These are phyloP conservation scores for Gavia stellata DNA, from an alignment of 2,113 vertebrate genomes.

Conservation along the genomic window DNA sequence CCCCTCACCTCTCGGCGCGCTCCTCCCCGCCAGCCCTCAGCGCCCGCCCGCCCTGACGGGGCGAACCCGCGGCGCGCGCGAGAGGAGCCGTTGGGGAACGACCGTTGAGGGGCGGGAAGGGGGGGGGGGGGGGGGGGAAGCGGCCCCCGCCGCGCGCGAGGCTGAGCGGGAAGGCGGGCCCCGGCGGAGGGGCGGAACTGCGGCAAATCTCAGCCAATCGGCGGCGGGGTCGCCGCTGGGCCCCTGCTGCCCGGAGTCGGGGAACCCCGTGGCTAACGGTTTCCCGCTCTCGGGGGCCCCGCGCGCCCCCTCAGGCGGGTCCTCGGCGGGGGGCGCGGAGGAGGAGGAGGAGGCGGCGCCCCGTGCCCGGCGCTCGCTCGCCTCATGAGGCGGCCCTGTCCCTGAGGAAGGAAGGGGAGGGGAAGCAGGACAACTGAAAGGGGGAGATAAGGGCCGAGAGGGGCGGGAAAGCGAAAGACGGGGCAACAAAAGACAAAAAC, in stretches of 20 bases:
- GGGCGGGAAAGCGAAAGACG: background rate
- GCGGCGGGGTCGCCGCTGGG: background rate
- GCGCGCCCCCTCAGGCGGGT: background rate
- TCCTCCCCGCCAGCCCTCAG: background rate
- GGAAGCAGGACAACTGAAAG: accelerated
- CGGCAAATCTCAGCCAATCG: conserved; percentile 53
- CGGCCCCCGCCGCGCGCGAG: background rate
- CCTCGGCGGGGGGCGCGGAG: background rate
- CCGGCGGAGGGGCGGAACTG: background rate
- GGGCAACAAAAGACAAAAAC: background rate
- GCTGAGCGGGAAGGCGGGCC: background rate
- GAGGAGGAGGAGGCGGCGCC: no score
- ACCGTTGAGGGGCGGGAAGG: background rate
- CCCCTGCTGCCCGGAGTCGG: background rate
- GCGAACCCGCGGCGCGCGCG: background rate
- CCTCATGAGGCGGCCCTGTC: accelerated
- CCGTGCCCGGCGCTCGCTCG: accelerated
- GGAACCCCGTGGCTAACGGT: background rate
- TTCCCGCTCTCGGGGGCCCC: background rate
- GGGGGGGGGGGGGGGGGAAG: no score
- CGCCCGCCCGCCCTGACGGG: background rate
- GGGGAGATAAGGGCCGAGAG: background rate
- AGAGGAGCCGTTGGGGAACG: no score
- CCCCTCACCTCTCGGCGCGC: background rate
- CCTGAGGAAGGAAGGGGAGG: background rate